Base-by-base conservation (phyloP, 2,113 vertebrate genomes). In the pig (Sus scrofa) region DNA sequence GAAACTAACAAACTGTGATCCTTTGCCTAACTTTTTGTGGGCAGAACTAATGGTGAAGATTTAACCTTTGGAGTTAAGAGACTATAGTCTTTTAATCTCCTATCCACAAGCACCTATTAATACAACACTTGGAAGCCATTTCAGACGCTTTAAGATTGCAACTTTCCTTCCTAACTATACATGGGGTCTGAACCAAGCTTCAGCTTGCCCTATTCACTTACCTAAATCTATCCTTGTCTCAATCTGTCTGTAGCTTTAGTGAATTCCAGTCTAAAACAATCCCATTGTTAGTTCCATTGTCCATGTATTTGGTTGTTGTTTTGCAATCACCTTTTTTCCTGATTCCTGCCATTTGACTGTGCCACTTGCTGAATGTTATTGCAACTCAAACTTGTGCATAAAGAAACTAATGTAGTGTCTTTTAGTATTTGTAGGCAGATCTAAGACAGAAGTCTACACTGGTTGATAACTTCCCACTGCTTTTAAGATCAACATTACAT, bases 251-350 rank as follows among this genome's bases (percentile, higher is more conserved):
- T 27, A 78, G 9, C 79, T 74, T 89, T 89, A 93, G 30, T 56
- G n/a, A 78, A 9, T 89, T 89, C 79, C n/a, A 24, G 22, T 78
- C 71, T 58, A 84, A 89, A 65, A 62, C 89, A 93, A 89, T 89
- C n/a, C 22, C 50, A 60, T 70, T 60, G 60, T 81, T 79, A 79
- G 58, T 50, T n/a, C 32, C 26, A n/a, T 79, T 27, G 68, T 71
- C 63, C n/a, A 62, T 77, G 13, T 18, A n/a, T 82, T 75, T 62
- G 74, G 24, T 44, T 63, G 16, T 39, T 67, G 58, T 77, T 86
- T 78, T 92, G 44, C 50, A 65, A 4, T 60, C 78, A 63, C 73
- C 18, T 73, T 89, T 87, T 89, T 87, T 63, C 63, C 52, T 82
- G 44, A 50, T 81, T 50, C 73, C 39, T 73, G 27, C 37, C 68